These are phyloP conservation scores for Vesta saturnalis DNA, from an alignment of 2,888 invertebrate genomes.

Conservation along the genomic window DNA sequence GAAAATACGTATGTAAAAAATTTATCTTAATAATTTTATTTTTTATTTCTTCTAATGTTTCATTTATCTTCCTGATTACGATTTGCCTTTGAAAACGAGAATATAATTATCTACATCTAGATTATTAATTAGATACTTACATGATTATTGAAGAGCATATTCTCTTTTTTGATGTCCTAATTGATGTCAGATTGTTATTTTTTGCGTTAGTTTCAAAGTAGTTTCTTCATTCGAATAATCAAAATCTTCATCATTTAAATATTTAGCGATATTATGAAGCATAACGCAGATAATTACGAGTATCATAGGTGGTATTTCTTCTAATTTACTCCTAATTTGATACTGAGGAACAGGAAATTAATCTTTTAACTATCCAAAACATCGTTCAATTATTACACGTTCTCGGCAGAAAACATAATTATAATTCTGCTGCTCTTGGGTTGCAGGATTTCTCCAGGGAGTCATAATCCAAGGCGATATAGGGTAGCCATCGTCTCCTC, in stretches of 20 bases:
- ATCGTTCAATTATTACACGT: too few relatives aligned
- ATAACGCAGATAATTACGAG: constrained; percentile 11
- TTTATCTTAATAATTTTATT: background rate
- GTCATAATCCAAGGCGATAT: too few relatives aligned
- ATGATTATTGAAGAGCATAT: background rate
- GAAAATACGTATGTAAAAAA: background rate
- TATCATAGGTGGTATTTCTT: constrained; percentile 14
- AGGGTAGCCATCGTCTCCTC: constrained; percentile 14
- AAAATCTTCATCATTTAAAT: constrained; percentile 21
- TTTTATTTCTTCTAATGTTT: background rate
- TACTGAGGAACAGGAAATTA: too few relatives aligned
- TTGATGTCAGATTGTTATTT: background rate
- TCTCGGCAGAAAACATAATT: too few relatives aligned
- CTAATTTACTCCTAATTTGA: too few relatives aligned
- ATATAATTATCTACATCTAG: too few relatives aligned
- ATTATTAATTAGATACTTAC: constrained; percentile 1
- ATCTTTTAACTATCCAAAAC: too few relatives aligned
- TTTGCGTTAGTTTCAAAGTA: background rate
- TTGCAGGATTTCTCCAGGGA: too few relatives aligned
- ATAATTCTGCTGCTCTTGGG: constrained; percentile 9
- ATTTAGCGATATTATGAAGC: constrained; percentile 22
- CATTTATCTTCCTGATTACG: too few relatives aligned
- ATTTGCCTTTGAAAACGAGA: too few relatives aligned
- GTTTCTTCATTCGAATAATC: background rate
- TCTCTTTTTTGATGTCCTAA: constrained; percentile 4